phyloP scores from a whole-genome alignment of 1,140 invertebrate genomes.

The Pentalonia nigronervosa region DNA sequence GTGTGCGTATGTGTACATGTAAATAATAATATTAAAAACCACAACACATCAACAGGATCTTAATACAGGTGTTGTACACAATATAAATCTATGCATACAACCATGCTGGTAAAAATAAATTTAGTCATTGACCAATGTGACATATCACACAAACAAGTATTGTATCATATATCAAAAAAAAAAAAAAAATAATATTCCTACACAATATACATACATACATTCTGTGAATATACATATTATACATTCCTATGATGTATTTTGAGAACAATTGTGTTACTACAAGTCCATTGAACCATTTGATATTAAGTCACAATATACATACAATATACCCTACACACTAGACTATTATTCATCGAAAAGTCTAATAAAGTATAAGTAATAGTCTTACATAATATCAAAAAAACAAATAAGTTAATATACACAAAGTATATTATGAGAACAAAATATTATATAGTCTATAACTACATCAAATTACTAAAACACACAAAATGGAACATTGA shows the following conservation, averaged over 20 bases:
- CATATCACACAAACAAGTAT: neutral
- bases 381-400: neutral
- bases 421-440: neutral
- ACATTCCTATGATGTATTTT: neutral
- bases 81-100: neutral
- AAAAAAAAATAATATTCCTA: neutral
- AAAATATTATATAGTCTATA: slow-evolving; percentile 23
- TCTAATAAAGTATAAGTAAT: neutral
- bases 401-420: neutral
- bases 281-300: neutral
- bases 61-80: neutral
- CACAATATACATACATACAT: neutral
- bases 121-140: neutral
- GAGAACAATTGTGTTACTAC: neutral
- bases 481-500: neutral
- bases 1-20: neutral
- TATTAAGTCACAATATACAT: neutral
- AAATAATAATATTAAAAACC: neutral
- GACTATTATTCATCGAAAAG: neutral
- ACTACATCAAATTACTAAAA: neutral
- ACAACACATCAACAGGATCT: neutral
- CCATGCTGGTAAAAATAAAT: neutral
- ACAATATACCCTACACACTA: neutral
- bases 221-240: no score
- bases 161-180: neutral